These are phyloP conservation scores for Brachionus koreanus DNA, from an alignment of 1,140 invertebrate species.

Conservation along the genomic window DNA sequence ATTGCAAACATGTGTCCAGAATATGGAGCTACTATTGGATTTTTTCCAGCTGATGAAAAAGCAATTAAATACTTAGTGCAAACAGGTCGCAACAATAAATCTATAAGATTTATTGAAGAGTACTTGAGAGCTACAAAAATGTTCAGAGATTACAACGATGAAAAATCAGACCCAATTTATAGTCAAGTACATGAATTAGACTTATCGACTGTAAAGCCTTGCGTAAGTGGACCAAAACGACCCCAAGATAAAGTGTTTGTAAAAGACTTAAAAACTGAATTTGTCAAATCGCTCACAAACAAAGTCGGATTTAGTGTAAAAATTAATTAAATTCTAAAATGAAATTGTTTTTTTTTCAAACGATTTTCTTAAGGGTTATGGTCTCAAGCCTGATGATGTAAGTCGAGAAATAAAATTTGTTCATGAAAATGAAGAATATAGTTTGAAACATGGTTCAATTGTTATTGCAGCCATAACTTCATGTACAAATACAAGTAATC, in stretches of 20 bases:
- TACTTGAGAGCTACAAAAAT: constrained; percentile 78
- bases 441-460: constrained; percentile 83
- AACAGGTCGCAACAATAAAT: constrained; percentile 77
- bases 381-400: constrained; percentile 69
- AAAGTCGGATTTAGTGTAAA: constrained; percentile 83
- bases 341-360: not conserved
- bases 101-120: constrained; percentile 75
- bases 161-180: constrained; percentile 74
- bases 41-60: constrained; percentile 85
- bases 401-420: constrained; percentile 68
- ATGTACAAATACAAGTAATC: constrained; percentile 96
- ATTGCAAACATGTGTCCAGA: constrained; percentile 89
- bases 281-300: constrained; percentile 76
- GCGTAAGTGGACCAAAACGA: constrained; percentile 90
- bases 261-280: constrained; percentile 82
- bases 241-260: constrained; percentile 92
- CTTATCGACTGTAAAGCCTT: constrained; percentile 80
- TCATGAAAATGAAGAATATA: constrained; percentile 75
- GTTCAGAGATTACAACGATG: constrained; percentile 76
- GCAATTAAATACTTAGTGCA: constrained; percentile 79
- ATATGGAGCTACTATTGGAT: constrained; percentile 89
- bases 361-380: constrained; percentile 67
- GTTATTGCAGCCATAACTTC: constrained; percentile 95
- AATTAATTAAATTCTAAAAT: not conserved
- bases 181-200: constrained; percentile 79